Conservation (phyloP, 2,888 invertebrate genomes). For the Tubulanus polymorphus region DNA sequence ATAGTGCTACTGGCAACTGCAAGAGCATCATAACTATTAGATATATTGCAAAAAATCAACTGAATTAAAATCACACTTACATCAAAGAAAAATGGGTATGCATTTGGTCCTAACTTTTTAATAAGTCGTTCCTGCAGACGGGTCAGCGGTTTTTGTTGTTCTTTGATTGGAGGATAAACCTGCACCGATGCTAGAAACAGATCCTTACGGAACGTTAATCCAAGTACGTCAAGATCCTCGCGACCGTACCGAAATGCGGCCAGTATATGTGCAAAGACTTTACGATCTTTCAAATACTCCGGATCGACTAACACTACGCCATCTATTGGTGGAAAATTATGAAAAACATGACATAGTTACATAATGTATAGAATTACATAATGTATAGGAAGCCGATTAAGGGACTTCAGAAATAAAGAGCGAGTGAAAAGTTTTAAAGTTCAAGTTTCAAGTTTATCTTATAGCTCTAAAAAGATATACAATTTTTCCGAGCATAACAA, state of each 20-base stretch:
- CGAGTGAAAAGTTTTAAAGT: too few species aligned
- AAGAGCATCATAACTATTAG: too few species aligned
- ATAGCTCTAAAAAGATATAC: too few species aligned
- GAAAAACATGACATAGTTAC: conserved; percentile 93
- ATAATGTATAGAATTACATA: conserved; percentile 62
- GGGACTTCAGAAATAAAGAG: conserved; percentile 91
- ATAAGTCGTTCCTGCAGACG: conserved; percentile 90
- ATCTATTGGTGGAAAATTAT: conserved; percentile 93
- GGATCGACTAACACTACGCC: conserved; percentile 98
- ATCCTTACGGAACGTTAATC: conserved; percentile 95
- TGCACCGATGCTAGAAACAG: conserved; percentile 91
- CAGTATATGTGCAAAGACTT: conserved; percentile 94
- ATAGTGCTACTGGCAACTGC: too few species aligned
- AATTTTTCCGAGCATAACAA: too few species aligned
- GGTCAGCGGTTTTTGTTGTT: conserved; percentile 69
- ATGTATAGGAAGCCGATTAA: conserved; percentile 75
- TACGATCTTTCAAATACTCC: conserved; percentile 92
- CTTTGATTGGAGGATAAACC: conserved; percentile 67
- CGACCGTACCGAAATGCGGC: conserved; percentile 98
- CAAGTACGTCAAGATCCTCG: conserved; percentile 96
- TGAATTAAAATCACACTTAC: conserved; percentile 62
- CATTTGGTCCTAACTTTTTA: conserved; percentile 94
- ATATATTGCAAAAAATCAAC: too few species aligned
- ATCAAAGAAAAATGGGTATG: conserved; percentile 98
- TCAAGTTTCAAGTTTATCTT: too few species aligned